Conservation (phyloP, 2,888 invertebrate genomes). For the Cheilosia impressa region DNA sequence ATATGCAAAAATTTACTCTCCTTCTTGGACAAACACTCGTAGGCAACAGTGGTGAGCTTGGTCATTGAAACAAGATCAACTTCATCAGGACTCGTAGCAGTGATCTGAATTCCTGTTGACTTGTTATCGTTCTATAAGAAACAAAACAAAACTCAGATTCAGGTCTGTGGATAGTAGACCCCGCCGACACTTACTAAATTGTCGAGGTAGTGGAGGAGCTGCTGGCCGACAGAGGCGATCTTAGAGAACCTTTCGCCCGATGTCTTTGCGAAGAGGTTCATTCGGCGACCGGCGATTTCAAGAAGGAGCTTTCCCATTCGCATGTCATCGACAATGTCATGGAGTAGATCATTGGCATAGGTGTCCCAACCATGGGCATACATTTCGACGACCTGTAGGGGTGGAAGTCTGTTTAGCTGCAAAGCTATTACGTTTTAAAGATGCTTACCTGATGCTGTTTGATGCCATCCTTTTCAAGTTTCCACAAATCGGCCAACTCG, state of each 20-base stretch:
- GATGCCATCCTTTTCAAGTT: slow-evolving; percentile 89
- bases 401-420: background rate
- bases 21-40: slow-evolving; percentile 83
- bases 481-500: slow-evolving; percentile 90
- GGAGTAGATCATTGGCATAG: slow-evolving; percentile 86
- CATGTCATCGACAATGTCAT: slow-evolving; percentile 88
- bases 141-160: slow-evolving; percentile 63
- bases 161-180: slow-evolving; percentile 77
- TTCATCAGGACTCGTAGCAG: slow-evolving; percentile 80
- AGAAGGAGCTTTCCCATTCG: slow-evolving; percentile 89
- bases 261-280: slow-evolving; percentile 87
- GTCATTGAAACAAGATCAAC: slow-evolving; percentile 81
- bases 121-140: slow-evolving; percentile 63
- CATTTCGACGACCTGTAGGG: slow-evolving; percentile 85
- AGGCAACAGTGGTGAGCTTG: slow-evolving; percentile 82
- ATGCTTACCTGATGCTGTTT: slow-evolving; percentile 89
- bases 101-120: slow-evolving; percentile 77
- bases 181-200: slow-evolving; percentile 85
- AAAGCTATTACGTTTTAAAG: background rate
- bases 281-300: slow-evolving; percentile 91
- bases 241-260: slow-evolving; percentile 86
- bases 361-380: slow-evolving; percentile 87
- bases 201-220: slow-evolving; percentile 90
- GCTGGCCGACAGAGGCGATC: slow-evolving; percentile 91
- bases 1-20: slow-evolving; percentile 83